These are phyloP conservation scores for Stylophora pistillata DNA, from an alignment of 64 coral and sea anemone species.

Conservation along the genomic window DNA sequence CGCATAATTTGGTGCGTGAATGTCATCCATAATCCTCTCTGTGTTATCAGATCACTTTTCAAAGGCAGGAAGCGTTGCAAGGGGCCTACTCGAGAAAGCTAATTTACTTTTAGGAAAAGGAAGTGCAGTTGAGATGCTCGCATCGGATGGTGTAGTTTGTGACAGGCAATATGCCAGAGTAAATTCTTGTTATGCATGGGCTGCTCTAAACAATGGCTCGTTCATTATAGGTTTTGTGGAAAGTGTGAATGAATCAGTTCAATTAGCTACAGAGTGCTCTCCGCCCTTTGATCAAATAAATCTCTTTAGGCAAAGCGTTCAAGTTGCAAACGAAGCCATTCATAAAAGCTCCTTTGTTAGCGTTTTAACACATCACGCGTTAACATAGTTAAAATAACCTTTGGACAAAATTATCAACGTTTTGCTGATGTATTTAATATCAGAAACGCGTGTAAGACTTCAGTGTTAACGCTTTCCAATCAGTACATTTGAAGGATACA, in stretches of 20 bases:
- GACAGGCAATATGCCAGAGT: neutral
- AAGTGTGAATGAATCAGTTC: neutral
- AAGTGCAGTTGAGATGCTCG: neutral
- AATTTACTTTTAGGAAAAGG: neutral
- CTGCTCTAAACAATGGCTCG: neutral
- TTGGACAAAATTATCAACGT: neutral
- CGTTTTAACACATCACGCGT: slow-evolving; percentile 11
- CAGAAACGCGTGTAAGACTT: neutral
- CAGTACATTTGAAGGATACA: neutral
- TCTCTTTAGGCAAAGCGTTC: neutral
- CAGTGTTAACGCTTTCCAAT: neutral
- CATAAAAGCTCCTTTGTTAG: neutral
- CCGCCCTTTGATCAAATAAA: slow-evolving; percentile 9
- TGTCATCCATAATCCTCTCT: neutral
- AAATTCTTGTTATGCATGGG: neutral
- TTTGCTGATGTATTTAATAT: neutral
- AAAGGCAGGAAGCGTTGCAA: neutral
- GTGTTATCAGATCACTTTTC: neutral
- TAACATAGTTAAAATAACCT: neutral
- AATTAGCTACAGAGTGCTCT: slow-evolving; percentile 8
- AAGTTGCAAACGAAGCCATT: neutral
- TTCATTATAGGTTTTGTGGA: slow-evolving; percentile 6
- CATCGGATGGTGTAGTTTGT: neutral
- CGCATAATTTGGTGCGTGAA: too few species aligned
- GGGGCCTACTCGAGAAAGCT: too few species aligned